These are phyloP conservation scores for Sinocyclocheilus maitianheensis DNA, from an alignment of 2,113 vertebrate species.

Conservation along the genomic window DNA sequence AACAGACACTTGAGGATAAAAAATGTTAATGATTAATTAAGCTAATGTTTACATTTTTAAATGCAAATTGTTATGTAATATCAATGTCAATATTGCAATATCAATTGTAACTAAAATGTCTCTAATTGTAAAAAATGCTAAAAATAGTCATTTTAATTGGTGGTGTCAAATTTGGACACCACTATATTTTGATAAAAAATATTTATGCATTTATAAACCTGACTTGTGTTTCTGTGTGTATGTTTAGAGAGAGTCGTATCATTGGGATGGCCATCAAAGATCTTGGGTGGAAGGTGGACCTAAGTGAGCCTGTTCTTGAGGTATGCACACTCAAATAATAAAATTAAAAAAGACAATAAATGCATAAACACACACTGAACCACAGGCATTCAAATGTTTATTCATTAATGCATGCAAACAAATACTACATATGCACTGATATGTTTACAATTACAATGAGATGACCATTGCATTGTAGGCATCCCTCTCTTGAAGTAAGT, in stretches of 20 bases:
- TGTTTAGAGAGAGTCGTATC: constrained; percentile 79
- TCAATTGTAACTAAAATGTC: background rate
- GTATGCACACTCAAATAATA: constrained; percentile 65
- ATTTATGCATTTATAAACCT: background rate
- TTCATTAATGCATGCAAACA: background rate
- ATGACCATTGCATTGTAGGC: constrained; percentile 61
- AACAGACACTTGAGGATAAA: background rate
- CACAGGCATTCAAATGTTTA: background rate
- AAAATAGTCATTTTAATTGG: background rate
- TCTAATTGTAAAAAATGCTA: background rate
- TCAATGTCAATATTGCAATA: too few relatives aligned
- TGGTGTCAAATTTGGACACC: background rate
- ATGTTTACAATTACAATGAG: background rate
- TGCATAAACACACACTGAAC: background rate
- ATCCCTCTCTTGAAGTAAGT: constrained; percentile 87
- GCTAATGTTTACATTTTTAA: too few relatives aligned
- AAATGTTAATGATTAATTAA: too few relatives aligned
- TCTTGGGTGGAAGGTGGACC: constrained; percentile 83
- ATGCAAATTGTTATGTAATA: background rate
- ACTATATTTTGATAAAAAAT: background rate
- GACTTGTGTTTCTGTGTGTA: constrained; percentile 7
- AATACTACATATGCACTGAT: background rate
- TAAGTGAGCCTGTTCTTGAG: constrained; percentile 85
- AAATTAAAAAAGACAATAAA: background rate
- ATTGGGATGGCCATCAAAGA: constrained; percentile 78